phyloP scores from a whole-genome alignment of 1,140 invertebrate genomes.

The Atta cephalotes region DNA sequence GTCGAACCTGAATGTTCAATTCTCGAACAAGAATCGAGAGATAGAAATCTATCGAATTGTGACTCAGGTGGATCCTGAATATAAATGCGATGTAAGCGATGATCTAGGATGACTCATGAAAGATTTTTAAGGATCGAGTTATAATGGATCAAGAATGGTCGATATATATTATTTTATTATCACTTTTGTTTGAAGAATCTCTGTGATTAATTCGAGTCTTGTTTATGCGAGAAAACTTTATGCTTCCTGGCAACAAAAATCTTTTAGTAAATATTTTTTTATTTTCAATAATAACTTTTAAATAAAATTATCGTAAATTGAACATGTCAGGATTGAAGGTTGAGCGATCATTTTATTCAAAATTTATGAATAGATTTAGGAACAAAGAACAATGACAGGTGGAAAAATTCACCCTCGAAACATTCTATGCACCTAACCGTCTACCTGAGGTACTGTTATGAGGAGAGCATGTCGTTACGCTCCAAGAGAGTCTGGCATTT shows the following conservation, averaged over 20 bases:
- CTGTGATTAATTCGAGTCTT: background rate
- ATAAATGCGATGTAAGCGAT: background rate
- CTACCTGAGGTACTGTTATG: constrained; percentile 69
- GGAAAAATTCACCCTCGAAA: constrained; percentile 57
- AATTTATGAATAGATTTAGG: background rate
- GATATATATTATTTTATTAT: background rate
- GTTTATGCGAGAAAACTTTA: background rate
- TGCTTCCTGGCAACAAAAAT: too few species aligned
- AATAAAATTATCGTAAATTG: background rate
- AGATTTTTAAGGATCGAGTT: background rate
- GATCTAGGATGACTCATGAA: constrained; percentile 11
- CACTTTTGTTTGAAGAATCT: background rate
- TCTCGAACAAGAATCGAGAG: background rate
- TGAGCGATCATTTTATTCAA: background rate
- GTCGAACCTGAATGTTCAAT: background rate
- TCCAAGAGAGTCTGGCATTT: constrained; percentile 15
- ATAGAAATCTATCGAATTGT: background rate
- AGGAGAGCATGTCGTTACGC: constrained; percentile 32
- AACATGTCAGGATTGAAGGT: background rate
- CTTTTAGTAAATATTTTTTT: background rate
- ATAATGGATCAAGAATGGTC: background rate
- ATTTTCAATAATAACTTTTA: background rate
- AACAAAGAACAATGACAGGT: constrained; percentile 67
- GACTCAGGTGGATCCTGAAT: background rate
- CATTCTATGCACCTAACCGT: constrained; percentile 66